A percentile compares a stretch with the other conserved stretches of the same genome.
phyloP scores from a whole-genome alignment of 2,888 invertebrate genomes.

The Pycnomerus fuliginosus region DNA sequence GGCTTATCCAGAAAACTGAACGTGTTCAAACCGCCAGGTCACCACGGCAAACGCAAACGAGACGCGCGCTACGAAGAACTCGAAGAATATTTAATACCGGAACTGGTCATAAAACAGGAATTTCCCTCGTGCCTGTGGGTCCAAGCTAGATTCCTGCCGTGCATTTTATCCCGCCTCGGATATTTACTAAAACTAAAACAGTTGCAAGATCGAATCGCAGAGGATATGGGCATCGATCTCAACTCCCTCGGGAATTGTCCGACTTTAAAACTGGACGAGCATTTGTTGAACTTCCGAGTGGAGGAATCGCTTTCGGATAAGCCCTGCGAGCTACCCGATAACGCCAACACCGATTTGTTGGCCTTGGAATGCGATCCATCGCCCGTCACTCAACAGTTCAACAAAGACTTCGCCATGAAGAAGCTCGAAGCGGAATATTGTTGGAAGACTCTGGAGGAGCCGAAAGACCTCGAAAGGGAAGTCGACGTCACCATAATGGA shows the following conservation, averaged over 20 bases:
- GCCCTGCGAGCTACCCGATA: too few species aligned
- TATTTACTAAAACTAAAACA: slow-evolving; percentile 74
- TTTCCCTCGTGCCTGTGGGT: slow-evolving; percentile 80
- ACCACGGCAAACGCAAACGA: slow-evolving; percentile 47
- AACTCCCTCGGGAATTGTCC: slow-evolving; percentile 34
- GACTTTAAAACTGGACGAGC: slow-evolving; percentile 42
- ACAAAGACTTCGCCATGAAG: slow-evolving; percentile 48
- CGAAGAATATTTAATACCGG: slow-evolving; percentile 78
- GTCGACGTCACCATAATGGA: slow-evolving; percentile 65
- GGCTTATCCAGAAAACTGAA: slow-evolving; percentile 62
- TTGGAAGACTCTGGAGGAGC: slow-evolving; percentile 61
- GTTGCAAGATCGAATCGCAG: slow-evolving; percentile 60
- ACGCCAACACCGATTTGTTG: slow-evolving; percentile 1
- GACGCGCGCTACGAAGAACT: slow-evolving; percentile 57
- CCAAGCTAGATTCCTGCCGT: slow-evolving; percentile 81
- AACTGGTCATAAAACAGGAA: slow-evolving; percentile 73
- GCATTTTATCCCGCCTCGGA: slow-evolving; percentile 74
- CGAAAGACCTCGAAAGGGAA: slow-evolving; percentile 66
- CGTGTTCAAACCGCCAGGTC: slow-evolving; percentile 59
- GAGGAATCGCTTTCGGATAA: background rate
- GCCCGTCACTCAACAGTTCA: slow-evolving; percentile 18
- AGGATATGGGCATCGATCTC: slow-evolving; percentile 50
- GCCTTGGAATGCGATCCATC: slow-evolving; percentile 4
- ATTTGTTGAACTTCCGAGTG: slow-evolving; percentile 33
- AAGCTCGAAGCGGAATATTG: slow-evolving; percentile 54